Percentiles rank a stretch among this genome's conserved stretches.
phyloP scores from a whole-genome alignment of 2,797 vertebrate genomes.

The Pteropus rufus region DNA sequence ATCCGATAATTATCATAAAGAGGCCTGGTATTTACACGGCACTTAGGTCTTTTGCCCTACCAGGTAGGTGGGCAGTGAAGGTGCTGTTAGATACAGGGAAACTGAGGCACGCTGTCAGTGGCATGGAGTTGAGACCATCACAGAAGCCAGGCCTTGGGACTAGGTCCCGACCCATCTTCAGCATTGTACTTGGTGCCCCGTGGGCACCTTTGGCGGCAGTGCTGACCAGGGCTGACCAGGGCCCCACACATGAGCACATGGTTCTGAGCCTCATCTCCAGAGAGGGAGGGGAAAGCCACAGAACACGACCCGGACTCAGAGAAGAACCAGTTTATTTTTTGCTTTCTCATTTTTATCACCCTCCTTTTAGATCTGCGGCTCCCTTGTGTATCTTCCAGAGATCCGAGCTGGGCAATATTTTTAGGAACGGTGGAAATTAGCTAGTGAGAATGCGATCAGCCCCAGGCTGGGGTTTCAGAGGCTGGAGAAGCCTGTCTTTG shows the following conservation, averaged over 20 bases:
- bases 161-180: neutral
- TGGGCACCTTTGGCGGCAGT: neutral
- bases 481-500: neutral
- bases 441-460: conserved; percentile 31
- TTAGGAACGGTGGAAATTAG: conserved; percentile 60
- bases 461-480: conserved; percentile 8
- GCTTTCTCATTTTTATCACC: conserved; percentile 70
- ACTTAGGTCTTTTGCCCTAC: neutral
- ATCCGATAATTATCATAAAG: conserved; percentile 41
- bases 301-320: neutral
- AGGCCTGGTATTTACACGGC: conserved; percentile 10
- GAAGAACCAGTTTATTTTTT: conserved; percentile 66
- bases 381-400: conserved; percentile 69
- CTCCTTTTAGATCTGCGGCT: conserved; percentile 61
- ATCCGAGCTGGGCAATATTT: conserved; percentile 55
- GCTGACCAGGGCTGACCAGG: neutral
- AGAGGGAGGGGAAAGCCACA: neutral
- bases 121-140: neutral
- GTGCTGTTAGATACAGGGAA: neutral
- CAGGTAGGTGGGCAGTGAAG: neutral
- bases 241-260: accelerated
- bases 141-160: neutral
- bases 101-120: neutral
- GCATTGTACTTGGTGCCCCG: neutral
- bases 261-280: neutral